A percentile compares a stretch with the other conserved stretches of the same genome.
Conservation (phyloP, 2,888 invertebrate species). For the Seira sanloemensis region DNA sequence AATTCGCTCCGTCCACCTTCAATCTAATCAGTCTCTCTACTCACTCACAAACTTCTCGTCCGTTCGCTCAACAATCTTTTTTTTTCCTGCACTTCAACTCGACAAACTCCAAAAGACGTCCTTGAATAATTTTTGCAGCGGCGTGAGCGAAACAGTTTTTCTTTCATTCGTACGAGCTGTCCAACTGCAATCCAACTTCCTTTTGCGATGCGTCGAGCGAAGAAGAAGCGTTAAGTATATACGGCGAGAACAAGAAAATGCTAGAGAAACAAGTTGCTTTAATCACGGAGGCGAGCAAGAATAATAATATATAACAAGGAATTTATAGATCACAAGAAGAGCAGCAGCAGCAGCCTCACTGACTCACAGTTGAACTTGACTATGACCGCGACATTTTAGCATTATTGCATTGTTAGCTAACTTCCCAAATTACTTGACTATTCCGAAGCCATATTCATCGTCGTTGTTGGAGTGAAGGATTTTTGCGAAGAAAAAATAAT, state of each 20-base stretch:
- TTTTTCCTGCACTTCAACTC: neutral
- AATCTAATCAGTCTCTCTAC: neutral
- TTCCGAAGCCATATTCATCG: neutral
- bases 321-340: neutral
- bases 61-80: neutral
- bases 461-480: neutral
- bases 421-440: neutral
- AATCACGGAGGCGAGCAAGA: neutral
- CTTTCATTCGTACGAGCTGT: neutral
- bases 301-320: neutral
- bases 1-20: neutral
- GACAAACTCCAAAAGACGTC: neutral
- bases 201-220: too few species aligned
- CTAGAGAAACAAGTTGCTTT: neutral
- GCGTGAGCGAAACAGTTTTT: neutral
- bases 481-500: neutral
- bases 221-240: too few species aligned
- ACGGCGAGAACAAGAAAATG: too few species aligned
- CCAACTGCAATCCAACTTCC: neutral
- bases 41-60: neutral
- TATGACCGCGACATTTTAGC: neutral
- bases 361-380: slow-evolving; percentile 4
- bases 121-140: slow-evolving; percentile 12
- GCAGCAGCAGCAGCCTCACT: neutral
- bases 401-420: neutral